A percentile compares a stretch with the other conserved stretches of the same genome.
phyloP scores from a whole-genome alignment of 2,797 vertebrate species.

The Pteronotus mesoamericanus region DNA sequence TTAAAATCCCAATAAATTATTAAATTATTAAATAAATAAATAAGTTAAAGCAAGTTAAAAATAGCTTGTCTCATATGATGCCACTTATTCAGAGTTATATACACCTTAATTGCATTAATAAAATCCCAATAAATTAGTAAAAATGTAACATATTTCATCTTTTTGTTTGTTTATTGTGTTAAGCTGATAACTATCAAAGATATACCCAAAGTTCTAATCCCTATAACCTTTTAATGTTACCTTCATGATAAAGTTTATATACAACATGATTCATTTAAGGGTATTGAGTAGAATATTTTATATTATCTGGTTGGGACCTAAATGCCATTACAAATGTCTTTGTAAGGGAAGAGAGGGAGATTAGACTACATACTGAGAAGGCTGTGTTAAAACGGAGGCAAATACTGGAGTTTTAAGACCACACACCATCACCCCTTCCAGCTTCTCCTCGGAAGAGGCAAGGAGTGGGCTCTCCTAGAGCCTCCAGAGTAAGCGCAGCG shows the following conservation, averaged over 20 bases:
- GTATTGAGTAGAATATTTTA: background rate
- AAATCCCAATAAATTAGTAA: background rate
- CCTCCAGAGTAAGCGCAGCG: background rate
- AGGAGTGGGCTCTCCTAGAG: background rate
- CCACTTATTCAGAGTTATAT: background rate
- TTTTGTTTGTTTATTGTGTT: background rate
- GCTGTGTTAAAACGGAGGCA: background rate
- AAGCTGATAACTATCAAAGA: background rate
- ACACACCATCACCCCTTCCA: background rate
- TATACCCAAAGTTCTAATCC: background rate
- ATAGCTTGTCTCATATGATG: background rate
- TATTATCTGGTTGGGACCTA: background rate
- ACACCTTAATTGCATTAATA: background rate
- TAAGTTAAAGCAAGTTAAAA: background rate
- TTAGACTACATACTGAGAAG: background rate
- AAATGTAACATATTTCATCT: background rate
- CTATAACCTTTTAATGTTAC: background rate
- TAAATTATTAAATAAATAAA: too few species aligned
- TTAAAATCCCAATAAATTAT: background rate
- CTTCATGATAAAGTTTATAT: background rate
- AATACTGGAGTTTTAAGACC: background rate
- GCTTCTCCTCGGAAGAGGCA: background rate
- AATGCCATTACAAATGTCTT: background rate
- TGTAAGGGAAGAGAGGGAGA: background rate
- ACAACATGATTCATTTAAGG: background rate